Conservation (phyloP, 2,113 vertebrate species). For the Glaucidium brasilianum region DNA sequence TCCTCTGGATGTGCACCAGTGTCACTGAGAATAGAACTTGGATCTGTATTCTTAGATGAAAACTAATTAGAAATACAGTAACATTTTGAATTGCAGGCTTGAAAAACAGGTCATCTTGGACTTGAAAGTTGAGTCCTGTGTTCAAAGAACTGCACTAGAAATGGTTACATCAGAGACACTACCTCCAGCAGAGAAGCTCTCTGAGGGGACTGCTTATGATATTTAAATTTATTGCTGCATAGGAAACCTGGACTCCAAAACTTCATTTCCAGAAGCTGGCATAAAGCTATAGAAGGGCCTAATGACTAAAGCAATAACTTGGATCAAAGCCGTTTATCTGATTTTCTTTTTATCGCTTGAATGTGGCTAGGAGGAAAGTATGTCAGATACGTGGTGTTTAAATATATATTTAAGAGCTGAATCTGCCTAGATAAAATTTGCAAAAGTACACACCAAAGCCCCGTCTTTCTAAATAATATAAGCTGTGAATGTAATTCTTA, state of each 20-base stretch:
- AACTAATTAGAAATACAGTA: conserved; percentile 3
- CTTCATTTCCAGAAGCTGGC: conserved; percentile 5
- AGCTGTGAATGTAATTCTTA: neutral
- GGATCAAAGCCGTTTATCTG: conserved; percentile 32
- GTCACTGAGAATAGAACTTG: neutral
- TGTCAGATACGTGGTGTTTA: neutral
- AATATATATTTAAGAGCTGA: neutral
- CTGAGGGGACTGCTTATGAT: neutral
- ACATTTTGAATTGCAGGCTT: neutral
- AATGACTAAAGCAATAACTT: conserved; percentile 12
- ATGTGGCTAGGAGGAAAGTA: neutral
- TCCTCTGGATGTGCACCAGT: neutral
- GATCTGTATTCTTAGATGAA: neutral
- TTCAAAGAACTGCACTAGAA: neutral
- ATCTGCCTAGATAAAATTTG: neutral
- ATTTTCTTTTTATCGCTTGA: neutral
- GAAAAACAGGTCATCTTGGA: neutral
- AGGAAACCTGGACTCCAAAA: neutral
- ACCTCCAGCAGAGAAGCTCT: neutral
- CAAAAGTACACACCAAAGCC: neutral
- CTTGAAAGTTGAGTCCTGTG: neutral
- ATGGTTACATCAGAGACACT: neutral
- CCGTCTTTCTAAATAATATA: neutral
- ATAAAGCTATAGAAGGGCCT: neutral
- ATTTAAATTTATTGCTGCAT: neutral